Evolutionary conservation across 2,113 vertebrate species (phyloP), one percentile per base, ranked within the genome.

Genomic region (Xyrauchen texanus): DNA sequence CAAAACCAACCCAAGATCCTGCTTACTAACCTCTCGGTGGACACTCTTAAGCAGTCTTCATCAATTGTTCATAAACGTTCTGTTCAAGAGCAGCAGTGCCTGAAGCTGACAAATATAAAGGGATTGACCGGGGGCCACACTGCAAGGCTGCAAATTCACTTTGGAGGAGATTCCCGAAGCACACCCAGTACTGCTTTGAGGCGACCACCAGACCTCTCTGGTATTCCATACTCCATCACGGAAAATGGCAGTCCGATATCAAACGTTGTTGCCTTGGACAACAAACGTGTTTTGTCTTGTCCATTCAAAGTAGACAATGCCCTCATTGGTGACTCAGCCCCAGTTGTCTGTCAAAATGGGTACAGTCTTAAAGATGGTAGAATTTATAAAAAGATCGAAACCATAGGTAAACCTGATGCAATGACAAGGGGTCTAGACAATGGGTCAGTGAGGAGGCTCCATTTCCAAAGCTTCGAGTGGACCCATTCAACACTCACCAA

Each of bases 361-460:
- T 86, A 89, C 9, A 87, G 92, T 61, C 81, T 93, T 77, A 91
- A 88, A 77, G 91, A 91, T 77, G 93, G 86, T 82, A 92, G 92
- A 0, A 90, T 88, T 49, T 92, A 82, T 79, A 94, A 90, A 88
- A 89, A 90, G 69, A 87, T 92, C 0, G 88, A 87, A 5, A 81
- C 92, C 13, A 60, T 80, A 8, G 76, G 75, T 15, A 78, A 84
- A 55, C 66, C 77, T 51, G 82, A 51, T 16, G 7, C 61, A 21
- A 68, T 77, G 45, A 78, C 47, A 60, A 74, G 62, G 49, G 77
- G 66, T 55, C 60, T 64, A 9, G 82, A 83, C 76, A 82, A 69
- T 49, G 83, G 64, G 10, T 60, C 80, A 2, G 69, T 88, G 89
- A 81, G 72, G 78, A 70, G 21, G 79, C 62, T 81, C 78, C 65